Base-by-base conservation (phyloP, 2,888 invertebrate species). In the Criorhina ranunculi region DNA sequence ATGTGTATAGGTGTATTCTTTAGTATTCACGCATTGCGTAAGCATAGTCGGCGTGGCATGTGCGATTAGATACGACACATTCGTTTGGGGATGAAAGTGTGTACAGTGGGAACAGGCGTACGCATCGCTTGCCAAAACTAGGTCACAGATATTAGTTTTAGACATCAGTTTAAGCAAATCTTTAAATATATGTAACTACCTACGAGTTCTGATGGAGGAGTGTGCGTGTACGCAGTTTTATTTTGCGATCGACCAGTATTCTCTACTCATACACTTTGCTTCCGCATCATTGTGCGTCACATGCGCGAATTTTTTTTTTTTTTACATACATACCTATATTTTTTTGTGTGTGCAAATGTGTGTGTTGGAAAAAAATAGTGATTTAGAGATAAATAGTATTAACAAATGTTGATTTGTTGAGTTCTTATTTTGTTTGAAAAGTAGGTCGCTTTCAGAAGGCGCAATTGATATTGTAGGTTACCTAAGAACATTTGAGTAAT, bases 101-200 rank as follows among this genome's bases (percentile, higher is more conserved):
- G 24, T n/a, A 55, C 11, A 33, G 9, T 12, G 37, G 24, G 51
- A 35, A 12, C 49, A 29, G 40, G 66, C 51, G 53, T 69, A 69
- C 73, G 79, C 73, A 75, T 70, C 72, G 60, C 17, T 40, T 35
- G 35, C 17, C 60, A 24, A 78, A 82, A 78, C 66, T 83, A 78
- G 82, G 82, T 83, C 82, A 83, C 31, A 67, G 78, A 83, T 83
- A 83, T 78, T 66, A 59, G 66, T 40, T 46, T 72, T 67, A 66
- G 59, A 77, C 77, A 60, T 46, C n/a, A 67, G 51, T 19, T 44
- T 12, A 42, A 51, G 59, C 24, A 59, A 64, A 66, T 9, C 31
- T 70, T 55, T 42, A 62, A 42, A 76, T 76, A 69, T 9, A 29
- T 4, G 1, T 24, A 31, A 4, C 19, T 44, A 24, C 31, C 19